phyloP scores from a whole-genome alignment of 2,888 invertebrate genomes.

The Spicauda simplicius region DNA sequence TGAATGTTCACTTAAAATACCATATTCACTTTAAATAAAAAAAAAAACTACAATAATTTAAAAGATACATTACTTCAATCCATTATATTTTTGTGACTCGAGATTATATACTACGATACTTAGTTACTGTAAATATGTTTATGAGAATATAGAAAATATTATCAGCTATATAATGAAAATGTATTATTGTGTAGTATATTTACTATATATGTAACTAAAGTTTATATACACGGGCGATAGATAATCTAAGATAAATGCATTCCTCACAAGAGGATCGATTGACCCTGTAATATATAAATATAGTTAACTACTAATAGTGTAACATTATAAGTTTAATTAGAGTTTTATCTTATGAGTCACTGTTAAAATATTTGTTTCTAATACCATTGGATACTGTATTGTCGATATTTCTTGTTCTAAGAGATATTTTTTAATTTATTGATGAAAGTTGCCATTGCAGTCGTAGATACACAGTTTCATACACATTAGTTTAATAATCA shows the following conservation, averaged over 20 bases:
- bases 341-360: not conserved
- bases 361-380: not conserved
- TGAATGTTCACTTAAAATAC: too few relatives aligned
- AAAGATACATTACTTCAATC: too few relatives aligned
- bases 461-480: too few relatives aligned
- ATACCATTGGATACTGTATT: not conserved
- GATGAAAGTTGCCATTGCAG: too few relatives aligned
- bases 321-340: not conserved
- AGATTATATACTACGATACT: not conserved
- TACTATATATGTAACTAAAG: not conserved
- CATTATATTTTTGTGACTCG: too few relatives aligned
- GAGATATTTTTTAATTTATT: too few relatives aligned
- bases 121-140: not conserved
- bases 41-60: too few relatives aligned
- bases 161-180: not conserved
- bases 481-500: too few relatives aligned
- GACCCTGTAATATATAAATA: conserved; percentile 21
- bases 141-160: not conserved
- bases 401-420: not conserved
- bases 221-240: not conserved
- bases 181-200: not conserved
- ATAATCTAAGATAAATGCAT: conserved; percentile 24
- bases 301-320: not conserved
- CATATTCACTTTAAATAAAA: too few relatives aligned
- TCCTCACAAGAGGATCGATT: conserved; percentile 25